These are phyloP conservation scores for Lepidocyrtinus sp. DNA, from an alignment of 2,888 invertebrate genomes.

Conservation along the genomic window DNA sequence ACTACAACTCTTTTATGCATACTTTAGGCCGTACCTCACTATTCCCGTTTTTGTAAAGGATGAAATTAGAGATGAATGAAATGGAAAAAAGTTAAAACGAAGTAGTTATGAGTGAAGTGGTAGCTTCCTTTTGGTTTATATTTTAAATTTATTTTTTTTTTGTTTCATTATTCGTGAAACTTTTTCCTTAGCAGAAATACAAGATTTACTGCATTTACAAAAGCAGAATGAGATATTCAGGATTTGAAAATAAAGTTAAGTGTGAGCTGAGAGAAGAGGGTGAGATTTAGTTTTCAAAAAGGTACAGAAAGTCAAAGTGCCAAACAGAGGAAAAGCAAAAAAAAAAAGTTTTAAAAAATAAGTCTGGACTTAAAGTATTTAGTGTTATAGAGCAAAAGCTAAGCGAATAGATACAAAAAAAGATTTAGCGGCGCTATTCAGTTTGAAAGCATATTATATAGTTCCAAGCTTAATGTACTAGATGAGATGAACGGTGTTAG, in stretches of 20 bases:
- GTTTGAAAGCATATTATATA: not conserved
- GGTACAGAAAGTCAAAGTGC: slow-evolving; percentile 1
- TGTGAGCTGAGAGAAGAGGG: slow-evolving; percentile 19
- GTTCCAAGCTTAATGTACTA: not conserved
- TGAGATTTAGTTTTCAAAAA: slow-evolving; percentile 10
- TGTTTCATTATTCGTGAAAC: slow-evolving; percentile 21
- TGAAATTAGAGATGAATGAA: not conserved
- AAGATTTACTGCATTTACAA: slow-evolving; percentile 1
- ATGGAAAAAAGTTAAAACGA: not conserved
- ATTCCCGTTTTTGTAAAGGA: too few relatives aligned
- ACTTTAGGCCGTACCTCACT: too few relatives aligned
- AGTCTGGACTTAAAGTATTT: slow-evolving; percentile 13
- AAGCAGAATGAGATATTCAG: slow-evolving; percentile 4
- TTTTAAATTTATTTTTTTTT: slow-evolving; percentile 1
- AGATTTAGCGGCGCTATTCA: slow-evolving; percentile 1
- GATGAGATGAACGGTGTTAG: slow-evolving; percentile 2
- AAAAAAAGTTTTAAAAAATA: not conserved
- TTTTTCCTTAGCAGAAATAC: slow-evolving; percentile 10
- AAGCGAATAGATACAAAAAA: slow-evolving; percentile 4
- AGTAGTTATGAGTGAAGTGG: not conserved
- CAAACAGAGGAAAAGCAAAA: slow-evolving; percentile 11
- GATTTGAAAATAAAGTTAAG: not conserved
- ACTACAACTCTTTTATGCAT: too few relatives aligned
- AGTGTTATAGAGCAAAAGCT: not conserved
- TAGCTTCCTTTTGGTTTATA: not conserved